These are phyloP conservation scores for Muraenolepis orangiensis DNA, from an alignment of 2,797 vertebrate genomes.

Conservation along the genomic window DNA sequence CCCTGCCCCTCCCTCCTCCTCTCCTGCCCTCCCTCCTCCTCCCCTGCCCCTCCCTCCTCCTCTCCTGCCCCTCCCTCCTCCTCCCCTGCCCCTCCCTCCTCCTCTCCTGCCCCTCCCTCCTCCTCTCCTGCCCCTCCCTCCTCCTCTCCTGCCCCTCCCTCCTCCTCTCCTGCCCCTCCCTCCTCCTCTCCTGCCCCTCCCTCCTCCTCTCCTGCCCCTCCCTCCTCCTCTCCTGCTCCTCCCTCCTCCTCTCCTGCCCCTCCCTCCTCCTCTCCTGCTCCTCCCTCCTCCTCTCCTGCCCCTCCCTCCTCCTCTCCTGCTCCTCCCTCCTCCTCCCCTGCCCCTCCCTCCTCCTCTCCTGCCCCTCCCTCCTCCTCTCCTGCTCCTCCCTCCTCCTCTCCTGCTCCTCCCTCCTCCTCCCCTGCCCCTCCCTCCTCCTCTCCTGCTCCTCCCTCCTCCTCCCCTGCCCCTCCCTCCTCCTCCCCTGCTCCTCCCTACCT, in stretches of 20 bases:
- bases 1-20: neutral
- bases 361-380: neutral
- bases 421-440: constrained; percentile 39
- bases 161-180: constrained; percentile 38
- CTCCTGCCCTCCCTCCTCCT: constrained; percentile 3
- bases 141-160: neutral
- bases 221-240: neutral
- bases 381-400: neutral
- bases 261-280: too few relatives aligned
- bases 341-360: constrained; percentile 46
- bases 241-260: constrained; percentile 28
- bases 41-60: too few relatives aligned
- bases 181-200: too few relatives aligned
- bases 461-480: too few relatives aligned
- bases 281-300: neutral
- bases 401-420: neutral
- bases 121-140: too few relatives aligned
- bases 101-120: too few relatives aligned
- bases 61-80: neutral
- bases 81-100: constrained; percentile 38
- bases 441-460: constrained; percentile 1
- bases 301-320: neutral
- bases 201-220: too few relatives aligned
- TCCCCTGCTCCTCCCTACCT: neutral
- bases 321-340: neutral